Conservation (phyloP, 2,113 vertebrate genomes). For the Mustela lutreola region DNA sequence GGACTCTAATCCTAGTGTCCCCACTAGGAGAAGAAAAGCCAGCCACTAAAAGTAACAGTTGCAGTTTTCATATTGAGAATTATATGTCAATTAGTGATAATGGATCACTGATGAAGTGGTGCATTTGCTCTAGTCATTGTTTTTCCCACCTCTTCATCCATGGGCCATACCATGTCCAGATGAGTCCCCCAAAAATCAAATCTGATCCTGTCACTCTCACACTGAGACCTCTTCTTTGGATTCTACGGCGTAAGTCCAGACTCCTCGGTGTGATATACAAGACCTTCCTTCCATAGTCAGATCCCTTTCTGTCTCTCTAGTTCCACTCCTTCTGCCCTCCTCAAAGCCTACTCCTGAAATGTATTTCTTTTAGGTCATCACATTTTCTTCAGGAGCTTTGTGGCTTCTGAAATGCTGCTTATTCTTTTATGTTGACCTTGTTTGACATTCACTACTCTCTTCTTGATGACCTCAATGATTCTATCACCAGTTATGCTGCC, state of each 20-base stretch:
- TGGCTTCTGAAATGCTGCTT: not conserved
- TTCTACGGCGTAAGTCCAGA: not conserved
- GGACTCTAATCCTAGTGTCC: not conserved
- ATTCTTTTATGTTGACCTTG: not conserved
- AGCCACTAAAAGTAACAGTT: not conserved
- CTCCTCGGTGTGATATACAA: not conserved
- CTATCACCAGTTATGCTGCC: not conserved
- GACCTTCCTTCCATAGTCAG: not conserved
- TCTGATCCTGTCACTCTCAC: not conserved
- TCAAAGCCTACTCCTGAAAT: not conserved
- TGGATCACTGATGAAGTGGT: not conserved
- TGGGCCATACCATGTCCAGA: not conserved
- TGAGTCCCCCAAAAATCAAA: not conserved
- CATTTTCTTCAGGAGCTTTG: not conserved
- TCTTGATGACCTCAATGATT: not conserved
- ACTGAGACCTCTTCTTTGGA: not conserved
- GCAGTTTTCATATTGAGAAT: not conserved
- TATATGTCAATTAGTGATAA: not conserved
- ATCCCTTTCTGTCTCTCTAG: not conserved
- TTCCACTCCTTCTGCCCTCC: not conserved
- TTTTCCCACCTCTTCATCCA: not conserved
- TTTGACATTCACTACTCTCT: constrained; percentile 17
- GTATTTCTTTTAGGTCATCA: not conserved
- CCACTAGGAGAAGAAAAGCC: not conserved
- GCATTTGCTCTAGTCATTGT: not conserved